Conservation (phyloP, 2,888 invertebrate species). For the Hoplodrina blanda region DNA sequence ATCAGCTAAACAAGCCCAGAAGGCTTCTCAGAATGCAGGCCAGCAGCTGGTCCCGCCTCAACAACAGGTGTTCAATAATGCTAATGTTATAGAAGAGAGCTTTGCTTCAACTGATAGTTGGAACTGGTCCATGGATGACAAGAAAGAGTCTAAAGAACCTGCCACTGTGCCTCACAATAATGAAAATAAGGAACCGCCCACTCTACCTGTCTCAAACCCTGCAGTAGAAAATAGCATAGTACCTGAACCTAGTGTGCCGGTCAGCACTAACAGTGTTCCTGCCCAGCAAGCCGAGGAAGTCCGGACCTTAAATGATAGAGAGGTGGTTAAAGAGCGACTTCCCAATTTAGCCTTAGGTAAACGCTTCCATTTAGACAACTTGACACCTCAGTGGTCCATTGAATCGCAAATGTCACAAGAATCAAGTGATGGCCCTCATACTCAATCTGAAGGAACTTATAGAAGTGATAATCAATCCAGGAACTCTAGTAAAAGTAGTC, state of each 20-base stretch:
- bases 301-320: conserved; percentile 81
- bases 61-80: conserved; percentile 78
- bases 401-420: conserved; percentile 93
- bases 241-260: conserved; percentile 63
- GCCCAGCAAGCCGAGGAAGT: conserved; percentile 76
- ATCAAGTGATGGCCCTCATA: conserved; percentile 91
- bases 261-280: conserved; percentile 62
- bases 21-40: conserved; percentile 64
- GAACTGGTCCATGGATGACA: conserved; percentile 92
- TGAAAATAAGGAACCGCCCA: conserved; percentile 62
- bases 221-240: conserved; percentile 66
- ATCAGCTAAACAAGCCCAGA: conserved; percentile 81
- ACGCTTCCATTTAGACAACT: conserved; percentile 82
- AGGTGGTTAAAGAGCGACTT: conserved; percentile 81
- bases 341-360: conserved; percentile 86
- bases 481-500: conserved; percentile 87
- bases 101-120: conserved; percentile 90
- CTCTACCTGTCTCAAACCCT: conserved; percentile 61
- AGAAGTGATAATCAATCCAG: conserved; percentile 91
- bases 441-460: conserved; percentile 91
- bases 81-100: conserved; percentile 90
- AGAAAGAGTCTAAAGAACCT: conserved; percentile 72
- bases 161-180: conserved; percentile 54
- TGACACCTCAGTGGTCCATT: conserved; percentile 92
- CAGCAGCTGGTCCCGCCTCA: conserved; percentile 61